phyloP scores from a whole-genome alignment of 2,888 invertebrate genomes.

The Caprella mutica region DNA sequence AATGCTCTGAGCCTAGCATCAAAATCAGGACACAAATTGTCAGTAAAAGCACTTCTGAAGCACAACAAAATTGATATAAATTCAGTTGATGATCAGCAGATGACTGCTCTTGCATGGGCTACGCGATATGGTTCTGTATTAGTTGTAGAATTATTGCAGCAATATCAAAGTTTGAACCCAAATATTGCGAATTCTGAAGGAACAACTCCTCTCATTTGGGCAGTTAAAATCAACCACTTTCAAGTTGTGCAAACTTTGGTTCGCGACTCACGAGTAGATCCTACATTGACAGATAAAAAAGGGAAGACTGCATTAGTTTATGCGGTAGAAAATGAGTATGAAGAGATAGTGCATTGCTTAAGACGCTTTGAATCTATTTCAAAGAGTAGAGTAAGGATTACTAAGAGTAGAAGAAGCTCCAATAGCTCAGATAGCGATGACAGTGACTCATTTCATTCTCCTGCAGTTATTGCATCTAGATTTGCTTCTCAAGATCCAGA shows the following conservation, averaged over 20 bases:
- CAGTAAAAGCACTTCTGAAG: constrained; percentile 19
- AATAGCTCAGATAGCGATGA: constrained; percentile 7
- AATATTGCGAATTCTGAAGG: constrained; percentile 17
- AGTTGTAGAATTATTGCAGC: constrained; percentile 28
- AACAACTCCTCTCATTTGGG: constrained; percentile 31
- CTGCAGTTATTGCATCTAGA: not conserved
- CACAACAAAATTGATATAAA: constrained; percentile 29
- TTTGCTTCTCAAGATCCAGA: constrained; percentile 9
- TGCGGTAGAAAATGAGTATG: constrained; percentile 18
- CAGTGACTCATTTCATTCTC: not conserved
- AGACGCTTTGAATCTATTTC: constrained; percentile 10
- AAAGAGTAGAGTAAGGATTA: too few relatives aligned
- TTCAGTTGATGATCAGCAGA: constrained; percentile 18
- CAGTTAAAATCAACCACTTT: constrained; percentile 23
- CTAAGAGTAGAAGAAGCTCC: too few relatives aligned
- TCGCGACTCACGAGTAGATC: constrained; percentile 21
- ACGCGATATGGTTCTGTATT: constrained; percentile 19
- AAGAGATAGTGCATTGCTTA: constrained; percentile 23
- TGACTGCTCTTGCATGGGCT: constrained; percentile 30
- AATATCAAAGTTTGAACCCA: constrained; percentile 23
- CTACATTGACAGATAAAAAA: constrained; percentile 12
- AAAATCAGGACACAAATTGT: constrained; percentile 18
- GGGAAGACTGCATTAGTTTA: constrained; percentile 24
- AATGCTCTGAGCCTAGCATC: constrained; percentile 26
- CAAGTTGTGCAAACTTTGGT: constrained; percentile 25